These are phyloP conservation scores for Gallinago nigripennis DNA, from an alignment of 2,797 vertebrate genomes.

Conservation along the genomic window DNA sequence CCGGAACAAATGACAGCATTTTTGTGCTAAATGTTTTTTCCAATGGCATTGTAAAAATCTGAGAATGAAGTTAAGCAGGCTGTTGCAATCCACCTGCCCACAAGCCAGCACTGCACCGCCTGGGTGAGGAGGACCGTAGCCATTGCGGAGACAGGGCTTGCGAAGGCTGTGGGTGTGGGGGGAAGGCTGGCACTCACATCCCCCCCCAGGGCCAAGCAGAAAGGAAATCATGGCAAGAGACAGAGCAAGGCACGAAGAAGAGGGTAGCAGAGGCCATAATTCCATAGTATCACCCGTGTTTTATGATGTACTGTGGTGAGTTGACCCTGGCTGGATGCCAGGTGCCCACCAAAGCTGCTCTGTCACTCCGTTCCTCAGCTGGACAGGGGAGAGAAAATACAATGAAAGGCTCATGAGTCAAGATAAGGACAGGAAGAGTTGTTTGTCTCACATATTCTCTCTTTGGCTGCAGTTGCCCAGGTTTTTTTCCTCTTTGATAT, in stretches of 20 bases:
- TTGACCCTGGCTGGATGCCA: background rate
- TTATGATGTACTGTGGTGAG: background rate
- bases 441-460: background rate
- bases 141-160: background rate
- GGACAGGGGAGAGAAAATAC: background rate
- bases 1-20: background rate
- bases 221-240: background rate
- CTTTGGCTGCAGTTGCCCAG: background rate
- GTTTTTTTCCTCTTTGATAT: background rate
- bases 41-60: conserved; percentile 2
- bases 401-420: background rate
- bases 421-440: background rate
- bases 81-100: background rate
- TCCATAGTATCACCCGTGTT: background rate
- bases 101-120: background rate
- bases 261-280: background rate
- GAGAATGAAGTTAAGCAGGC: background rate
- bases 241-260: background rate
- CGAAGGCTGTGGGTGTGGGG: background rate
- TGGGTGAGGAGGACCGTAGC: background rate
- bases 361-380: background rate
- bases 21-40: background rate
- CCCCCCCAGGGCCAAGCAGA: background rate
- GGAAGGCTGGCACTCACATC: background rate
- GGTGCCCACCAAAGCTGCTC: background rate